Evolutionary conservation across 2,113 vertebrate species (phyloP).

Genomic region (Thalassoma bifasciatum): DNA sequence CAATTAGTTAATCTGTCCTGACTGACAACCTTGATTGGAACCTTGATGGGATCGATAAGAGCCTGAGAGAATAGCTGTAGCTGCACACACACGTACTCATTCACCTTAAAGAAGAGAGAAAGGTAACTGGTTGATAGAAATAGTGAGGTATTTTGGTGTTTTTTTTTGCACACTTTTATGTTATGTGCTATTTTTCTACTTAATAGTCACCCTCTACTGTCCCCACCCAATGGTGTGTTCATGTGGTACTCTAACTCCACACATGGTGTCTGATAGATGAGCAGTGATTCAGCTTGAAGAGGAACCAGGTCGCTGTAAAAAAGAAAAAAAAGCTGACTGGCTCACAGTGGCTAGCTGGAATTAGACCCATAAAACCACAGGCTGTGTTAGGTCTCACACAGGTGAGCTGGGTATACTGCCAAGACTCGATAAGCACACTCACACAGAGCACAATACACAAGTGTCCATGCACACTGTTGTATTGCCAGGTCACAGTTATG

Average conservation of each 20-base stretch:
- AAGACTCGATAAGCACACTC: slow-evolving; percentile 8
- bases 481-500: slow-evolving; percentile 14
- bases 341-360: slow-evolving; percentile 14
- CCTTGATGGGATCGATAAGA: slow-evolving; percentile 50
- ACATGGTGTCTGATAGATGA: slow-evolving; percentile 46
- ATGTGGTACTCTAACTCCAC: slow-evolving; percentile 16
- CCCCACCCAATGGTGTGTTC: slow-evolving; percentile 19
- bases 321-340: slow-evolving; percentile 50
- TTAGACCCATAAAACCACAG: slow-evolving; percentile 48
- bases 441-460: slow-evolving; percentile 6
- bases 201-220: slow-evolving; percentile 19
- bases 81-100: not conserved
- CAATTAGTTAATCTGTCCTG: slow-evolving; percentile 59
- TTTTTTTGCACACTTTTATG: not conserved
- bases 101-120: slow-evolving; percentile 31
- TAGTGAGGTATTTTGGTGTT: slow-evolving; percentile 3
- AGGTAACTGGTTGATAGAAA: slow-evolving; percentile 13
- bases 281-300: slow-evolving; percentile 47
- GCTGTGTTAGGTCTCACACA: slow-evolving; percentile 29
- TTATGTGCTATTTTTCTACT: slow-evolving; percentile 10
- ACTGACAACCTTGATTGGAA: slow-evolving; percentile 57
- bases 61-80: slow-evolving; percentile 13
- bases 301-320: slow-evolving; percentile 2
- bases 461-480: not conserved
- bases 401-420: slow-evolving; percentile 20